Conservation (phyloP, 2,113 vertebrate species). For the Cinclus cinclus region DNA sequence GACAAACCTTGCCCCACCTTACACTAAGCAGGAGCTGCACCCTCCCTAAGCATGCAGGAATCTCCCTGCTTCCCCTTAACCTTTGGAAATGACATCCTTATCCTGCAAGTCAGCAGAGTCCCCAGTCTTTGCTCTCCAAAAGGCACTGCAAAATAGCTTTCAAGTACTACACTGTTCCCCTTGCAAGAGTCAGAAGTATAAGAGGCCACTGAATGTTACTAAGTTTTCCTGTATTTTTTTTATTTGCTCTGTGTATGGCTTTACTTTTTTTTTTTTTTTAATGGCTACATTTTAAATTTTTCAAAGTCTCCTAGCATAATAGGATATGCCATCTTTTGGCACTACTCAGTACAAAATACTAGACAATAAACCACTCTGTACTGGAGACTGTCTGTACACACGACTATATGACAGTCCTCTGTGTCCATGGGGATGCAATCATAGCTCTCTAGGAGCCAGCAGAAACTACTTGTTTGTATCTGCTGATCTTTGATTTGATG, state of each 20-base stretch:
- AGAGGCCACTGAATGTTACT: neutral
- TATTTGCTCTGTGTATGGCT: neutral
- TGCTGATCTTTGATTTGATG: constrained; percentile 27
- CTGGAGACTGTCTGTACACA: neutral
- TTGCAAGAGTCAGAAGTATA: neutral
- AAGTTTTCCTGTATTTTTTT: neutral
- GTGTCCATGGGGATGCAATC: neutral
- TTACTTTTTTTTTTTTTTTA: neutral
- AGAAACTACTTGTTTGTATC: neutral
- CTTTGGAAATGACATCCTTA: neutral
- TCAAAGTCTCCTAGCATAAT: neutral
- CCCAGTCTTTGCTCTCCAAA: neutral
- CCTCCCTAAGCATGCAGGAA: neutral
- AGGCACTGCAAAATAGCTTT: neutral
- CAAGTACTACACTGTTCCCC: neutral
- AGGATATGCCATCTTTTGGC: neutral
- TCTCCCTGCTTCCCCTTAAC: neutral
- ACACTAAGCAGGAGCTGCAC: neutral
- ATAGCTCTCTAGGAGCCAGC: neutral
- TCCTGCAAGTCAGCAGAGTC: neutral
- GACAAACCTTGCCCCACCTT: neutral
- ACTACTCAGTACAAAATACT: neutral
- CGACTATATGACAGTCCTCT: neutral
- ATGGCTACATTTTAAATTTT: neutral
- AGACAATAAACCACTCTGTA: neutral